These are phyloP conservation scores for Aplocera efformata DNA, from an alignment of 2,888 invertebrate species.

Conservation along the genomic window DNA sequence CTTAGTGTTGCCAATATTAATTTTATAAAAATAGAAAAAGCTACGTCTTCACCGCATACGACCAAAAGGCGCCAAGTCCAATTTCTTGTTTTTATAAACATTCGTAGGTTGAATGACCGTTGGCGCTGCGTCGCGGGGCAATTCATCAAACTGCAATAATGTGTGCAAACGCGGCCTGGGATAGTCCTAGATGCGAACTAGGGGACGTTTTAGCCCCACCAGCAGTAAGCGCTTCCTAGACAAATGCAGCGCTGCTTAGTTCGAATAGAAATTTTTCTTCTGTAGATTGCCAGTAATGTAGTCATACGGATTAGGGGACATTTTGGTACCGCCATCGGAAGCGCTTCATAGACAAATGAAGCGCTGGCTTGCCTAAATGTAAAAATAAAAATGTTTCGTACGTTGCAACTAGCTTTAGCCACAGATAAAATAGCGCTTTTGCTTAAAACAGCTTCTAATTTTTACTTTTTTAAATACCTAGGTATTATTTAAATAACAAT, in stretches of 20 bases:
- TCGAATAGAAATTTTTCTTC: slow-evolving; percentile 4
- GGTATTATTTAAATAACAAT: too few relatives aligned
- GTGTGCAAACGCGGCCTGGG: slow-evolving; percentile 59
- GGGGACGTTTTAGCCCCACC: slow-evolving; percentile 41
- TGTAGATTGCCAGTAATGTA: too few relatives aligned
- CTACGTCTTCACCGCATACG: neutral
- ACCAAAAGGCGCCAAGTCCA: slow-evolving; percentile 5
- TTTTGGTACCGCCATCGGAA: too few relatives aligned
- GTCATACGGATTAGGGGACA: too few relatives aligned
- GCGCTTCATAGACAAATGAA: too few relatives aligned
- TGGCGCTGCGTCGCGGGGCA: slow-evolving; percentile 46
- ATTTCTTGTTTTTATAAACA: slow-evolving; percentile 21
- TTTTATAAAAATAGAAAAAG: neutral
- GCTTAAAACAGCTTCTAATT: too few relatives aligned
- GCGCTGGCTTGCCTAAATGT: too few relatives aligned
- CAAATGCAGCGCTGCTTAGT: slow-evolving; percentile 24
- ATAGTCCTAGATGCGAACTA: slow-evolving; percentile 57
- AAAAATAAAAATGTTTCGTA: too few relatives aligned
- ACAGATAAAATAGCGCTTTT: too few relatives aligned
- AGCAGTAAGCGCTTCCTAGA: slow-evolving; percentile 56
- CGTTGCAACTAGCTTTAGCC: too few relatives aligned
- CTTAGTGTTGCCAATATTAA: too few relatives aligned
- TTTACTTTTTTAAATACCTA: too few relatives aligned
- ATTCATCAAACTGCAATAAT: slow-evolving; percentile 72
- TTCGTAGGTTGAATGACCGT: slow-evolving; percentile 62